Conservation (phyloP, 2,888 invertebrate species). For the Catocala nupta region DNA sequence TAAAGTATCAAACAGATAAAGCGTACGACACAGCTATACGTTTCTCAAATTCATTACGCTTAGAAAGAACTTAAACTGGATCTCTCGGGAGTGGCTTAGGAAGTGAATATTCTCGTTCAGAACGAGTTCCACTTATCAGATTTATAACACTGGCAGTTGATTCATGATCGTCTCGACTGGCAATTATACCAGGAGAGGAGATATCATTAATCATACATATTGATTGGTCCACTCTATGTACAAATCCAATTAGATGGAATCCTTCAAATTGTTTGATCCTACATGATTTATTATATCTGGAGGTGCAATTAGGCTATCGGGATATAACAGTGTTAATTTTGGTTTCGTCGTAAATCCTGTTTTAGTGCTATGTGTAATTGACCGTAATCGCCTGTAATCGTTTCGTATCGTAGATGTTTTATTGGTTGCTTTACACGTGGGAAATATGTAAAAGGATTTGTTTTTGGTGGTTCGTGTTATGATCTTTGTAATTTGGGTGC, state of each 20-base stretch:
- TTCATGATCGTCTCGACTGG: constrained; percentile 80
- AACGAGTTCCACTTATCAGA: constrained; percentile 81
- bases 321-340: constrained; percentile 78
- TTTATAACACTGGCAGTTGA: constrained; percentile 81
- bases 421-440: constrained; percentile 66
- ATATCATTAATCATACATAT: constrained; percentile 85
- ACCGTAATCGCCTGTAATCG: constrained; percentile 72
- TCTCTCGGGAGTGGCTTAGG: constrained; percentile 54
- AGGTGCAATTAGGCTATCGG: constrained; percentile 75
- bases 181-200: constrained; percentile 81
- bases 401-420: constrained; percentile 62
- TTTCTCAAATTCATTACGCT: constrained; percentile 44
- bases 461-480: constrained; percentile 31
- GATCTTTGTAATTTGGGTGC: constrained; percentile 13
- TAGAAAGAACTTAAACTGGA: constrained; percentile 50
- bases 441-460: constrained; percentile 55
- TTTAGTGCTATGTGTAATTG: constrained; percentile 74
- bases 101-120: constrained; percentile 64
- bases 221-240: constrained; percentile 81
- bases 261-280: constrained; percentile 78
- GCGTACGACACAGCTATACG: constrained; percentile 31
- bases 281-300: constrained; percentile 77
- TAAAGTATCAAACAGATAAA: constrained; percentile 64
- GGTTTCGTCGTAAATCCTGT: constrained; percentile 77
- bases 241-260: constrained; percentile 84